Percentiles rank a stretch among this genome's conserved stretches.
Conservation (phyloP, 2,888 invertebrate species). For the Melipona bicolor region DNA sequence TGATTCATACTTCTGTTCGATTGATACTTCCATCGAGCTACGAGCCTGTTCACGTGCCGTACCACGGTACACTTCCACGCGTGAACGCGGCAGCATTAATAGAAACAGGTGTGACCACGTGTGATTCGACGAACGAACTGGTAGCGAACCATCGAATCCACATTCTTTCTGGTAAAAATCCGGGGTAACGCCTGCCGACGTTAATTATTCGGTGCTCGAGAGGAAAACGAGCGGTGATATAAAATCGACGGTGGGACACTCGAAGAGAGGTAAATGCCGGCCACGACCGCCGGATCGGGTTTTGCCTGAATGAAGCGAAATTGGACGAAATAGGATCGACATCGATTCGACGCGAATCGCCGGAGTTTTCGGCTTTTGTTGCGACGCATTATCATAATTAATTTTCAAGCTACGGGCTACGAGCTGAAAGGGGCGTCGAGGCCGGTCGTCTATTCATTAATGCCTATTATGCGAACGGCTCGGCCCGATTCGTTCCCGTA, state of each 20-base stretch:
- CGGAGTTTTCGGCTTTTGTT: conserved; percentile 23
- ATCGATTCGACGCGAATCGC: conserved; percentile 35
- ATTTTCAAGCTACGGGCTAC: conserved; percentile 55
- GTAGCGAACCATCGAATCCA: neutral
- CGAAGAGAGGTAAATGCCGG: conserved; percentile 18
- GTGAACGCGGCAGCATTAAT: neutral
- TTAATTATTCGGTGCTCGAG: neutral
- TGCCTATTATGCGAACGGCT: conserved; percentile 75
- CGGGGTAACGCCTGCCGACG: neutral
- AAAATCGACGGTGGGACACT: conserved; percentile 20
- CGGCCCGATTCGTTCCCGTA: conserved; percentile 71
- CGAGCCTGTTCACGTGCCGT: too few species aligned
- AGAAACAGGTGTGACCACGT: neutral
- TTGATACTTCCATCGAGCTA: too few species aligned
- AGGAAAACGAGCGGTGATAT: neutral
- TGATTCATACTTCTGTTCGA: too few species aligned
- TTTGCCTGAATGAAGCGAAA: conserved; percentile 61
- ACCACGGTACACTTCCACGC: too few species aligned
- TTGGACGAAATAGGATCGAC: conserved; percentile 50
- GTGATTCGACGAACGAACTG: neutral
- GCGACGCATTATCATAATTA: conserved; percentile 70
- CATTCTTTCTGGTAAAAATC: too few species aligned
- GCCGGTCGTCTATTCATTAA: conserved; percentile 71
- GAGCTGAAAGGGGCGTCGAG: conserved; percentile 44
- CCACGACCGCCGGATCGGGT: neutral